Conservation (phyloP, 2,797 vertebrate genomes). For the Tachyglossus aculeatus region DNA sequence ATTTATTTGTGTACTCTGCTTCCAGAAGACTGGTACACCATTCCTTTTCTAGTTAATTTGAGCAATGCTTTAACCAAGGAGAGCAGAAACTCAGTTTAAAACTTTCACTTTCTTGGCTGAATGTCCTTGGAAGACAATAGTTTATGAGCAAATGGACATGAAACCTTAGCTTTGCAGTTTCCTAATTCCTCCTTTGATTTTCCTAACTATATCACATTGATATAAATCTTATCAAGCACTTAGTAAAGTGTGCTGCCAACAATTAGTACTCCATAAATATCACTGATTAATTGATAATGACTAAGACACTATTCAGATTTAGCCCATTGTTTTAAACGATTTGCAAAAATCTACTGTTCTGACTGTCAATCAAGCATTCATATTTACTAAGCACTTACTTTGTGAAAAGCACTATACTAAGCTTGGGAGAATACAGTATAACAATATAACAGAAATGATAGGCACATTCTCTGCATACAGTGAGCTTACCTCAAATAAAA, state of each 20-base stretch:
- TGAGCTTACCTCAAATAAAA: too few relatives aligned
- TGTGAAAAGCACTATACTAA: too few relatives aligned
- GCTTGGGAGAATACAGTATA: too few relatives aligned
- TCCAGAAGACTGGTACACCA: background rate
- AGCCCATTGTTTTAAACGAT: background rate
- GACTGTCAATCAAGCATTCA: too few relatives aligned
- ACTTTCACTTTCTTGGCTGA: background rate
- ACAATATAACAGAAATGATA: too few relatives aligned
- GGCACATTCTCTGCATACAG: too few relatives aligned
- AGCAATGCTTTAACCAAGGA: background rate
- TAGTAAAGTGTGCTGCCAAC: too few relatives aligned
- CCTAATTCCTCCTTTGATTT: rapidly evolving
- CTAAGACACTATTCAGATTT: background rate
- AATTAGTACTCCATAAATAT: too few relatives aligned
- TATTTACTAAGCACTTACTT: too few relatives aligned
- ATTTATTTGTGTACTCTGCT: background rate
- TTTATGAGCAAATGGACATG: background rate
- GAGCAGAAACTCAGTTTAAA: background rate
- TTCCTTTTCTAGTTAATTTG: background rate
- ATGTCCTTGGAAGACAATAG: background rate
- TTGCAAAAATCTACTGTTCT: background rate
- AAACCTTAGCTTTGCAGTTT: background rate
- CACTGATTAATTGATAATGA: too few relatives aligned
- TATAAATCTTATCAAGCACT: background rate
- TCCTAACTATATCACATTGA: background rate